phyloP scores from a whole-genome alignment of 2,797 vertebrate genomes.

The Ceryle rudis region DNA sequence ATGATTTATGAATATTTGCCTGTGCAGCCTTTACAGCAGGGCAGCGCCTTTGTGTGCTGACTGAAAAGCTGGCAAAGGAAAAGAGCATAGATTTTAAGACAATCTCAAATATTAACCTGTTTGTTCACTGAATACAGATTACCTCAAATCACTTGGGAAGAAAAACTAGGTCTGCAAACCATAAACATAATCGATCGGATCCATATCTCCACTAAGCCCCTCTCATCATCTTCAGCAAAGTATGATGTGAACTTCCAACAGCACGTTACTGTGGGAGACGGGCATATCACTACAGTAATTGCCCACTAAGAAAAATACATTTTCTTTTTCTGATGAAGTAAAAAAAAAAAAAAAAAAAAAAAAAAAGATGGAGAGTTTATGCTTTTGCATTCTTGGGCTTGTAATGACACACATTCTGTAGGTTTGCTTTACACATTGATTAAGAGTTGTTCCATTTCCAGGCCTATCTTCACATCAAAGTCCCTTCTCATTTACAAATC shows the following conservation, averaged over 20 bases:
- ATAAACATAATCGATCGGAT: neutral
- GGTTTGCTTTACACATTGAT: neutral
- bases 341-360: neutral
- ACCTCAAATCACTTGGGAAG: neutral
- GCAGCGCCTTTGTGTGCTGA: neutral
- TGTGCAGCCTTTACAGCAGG: neutral
- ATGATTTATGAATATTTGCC: neutral
- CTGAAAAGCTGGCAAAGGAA: neutral
- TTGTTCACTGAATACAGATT: neutral
- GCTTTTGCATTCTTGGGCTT: neutral
- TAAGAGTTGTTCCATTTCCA: neutral
- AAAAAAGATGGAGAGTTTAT: neutral
- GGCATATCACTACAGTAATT: neutral
- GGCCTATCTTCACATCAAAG: slow-evolving; percentile 39
- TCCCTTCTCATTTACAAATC: slow-evolving; percentile 37
- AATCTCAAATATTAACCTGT: neutral
- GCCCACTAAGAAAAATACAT: neutral
- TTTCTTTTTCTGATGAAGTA: neutral
- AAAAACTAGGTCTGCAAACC: neutral
- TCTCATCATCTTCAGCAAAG: neutral
- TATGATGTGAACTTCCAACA: rapidly evolving
- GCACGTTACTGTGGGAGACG: rapidly evolving
- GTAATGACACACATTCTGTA: neutral
- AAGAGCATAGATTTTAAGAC: neutral
- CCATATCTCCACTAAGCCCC: neutral